Percentiles rank a stretch among this genome's conserved stretches.
Conservation (phyloP, 2,888 invertebrate genomes). For the Aphodius sticticus region DNA sequence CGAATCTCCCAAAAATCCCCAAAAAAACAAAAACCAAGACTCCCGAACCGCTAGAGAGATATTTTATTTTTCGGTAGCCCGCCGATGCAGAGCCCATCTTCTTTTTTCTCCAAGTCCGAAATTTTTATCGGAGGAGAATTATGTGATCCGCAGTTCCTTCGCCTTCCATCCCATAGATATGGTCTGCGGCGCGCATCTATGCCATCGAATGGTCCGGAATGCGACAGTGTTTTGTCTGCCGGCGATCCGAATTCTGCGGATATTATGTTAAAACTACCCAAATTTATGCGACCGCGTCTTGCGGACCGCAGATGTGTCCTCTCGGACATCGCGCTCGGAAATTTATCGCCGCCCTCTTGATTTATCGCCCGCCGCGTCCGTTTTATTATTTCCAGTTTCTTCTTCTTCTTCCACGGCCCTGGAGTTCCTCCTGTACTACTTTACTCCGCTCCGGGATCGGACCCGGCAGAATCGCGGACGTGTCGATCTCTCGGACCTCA, state of each 20-base stretch:
- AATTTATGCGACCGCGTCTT: slow-evolving; percentile 45
- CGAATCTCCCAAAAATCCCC: neutral
- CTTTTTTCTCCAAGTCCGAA: slow-evolving; percentile 10
- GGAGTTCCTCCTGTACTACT: slow-evolving; percentile 6
- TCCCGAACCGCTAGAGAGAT: neutral
- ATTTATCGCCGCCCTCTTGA: slow-evolving; percentile 20
- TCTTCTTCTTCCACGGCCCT: neutral
- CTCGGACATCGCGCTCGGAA: slow-evolving; percentile 22
- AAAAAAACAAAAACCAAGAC: neutral
- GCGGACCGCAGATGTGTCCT: slow-evolving; percentile 33
- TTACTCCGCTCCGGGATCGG: neutral
- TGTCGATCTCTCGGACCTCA: neutral
- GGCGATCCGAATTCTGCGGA: slow-evolving; percentile 43
- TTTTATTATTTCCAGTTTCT: slow-evolving; percentile 20
- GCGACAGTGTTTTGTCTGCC: slow-evolving; percentile 10
- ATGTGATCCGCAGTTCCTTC: neutral
- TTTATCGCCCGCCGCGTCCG: slow-evolving; percentile 18
- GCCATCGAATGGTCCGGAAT: neutral
- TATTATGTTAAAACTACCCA: slow-evolving; percentile 49
- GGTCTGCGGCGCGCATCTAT: neutral
- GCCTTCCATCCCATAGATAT: neutral
- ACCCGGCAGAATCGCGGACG: neutral
- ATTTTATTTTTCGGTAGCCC: slow-evolving; percentile 23
- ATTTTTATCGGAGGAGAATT: slow-evolving; percentile 16
- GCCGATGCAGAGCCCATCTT: neutral